Evolutionary conservation across 2,888 invertebrate species (phyloP).

Genomic region (Drosophila anomelani): DNA sequence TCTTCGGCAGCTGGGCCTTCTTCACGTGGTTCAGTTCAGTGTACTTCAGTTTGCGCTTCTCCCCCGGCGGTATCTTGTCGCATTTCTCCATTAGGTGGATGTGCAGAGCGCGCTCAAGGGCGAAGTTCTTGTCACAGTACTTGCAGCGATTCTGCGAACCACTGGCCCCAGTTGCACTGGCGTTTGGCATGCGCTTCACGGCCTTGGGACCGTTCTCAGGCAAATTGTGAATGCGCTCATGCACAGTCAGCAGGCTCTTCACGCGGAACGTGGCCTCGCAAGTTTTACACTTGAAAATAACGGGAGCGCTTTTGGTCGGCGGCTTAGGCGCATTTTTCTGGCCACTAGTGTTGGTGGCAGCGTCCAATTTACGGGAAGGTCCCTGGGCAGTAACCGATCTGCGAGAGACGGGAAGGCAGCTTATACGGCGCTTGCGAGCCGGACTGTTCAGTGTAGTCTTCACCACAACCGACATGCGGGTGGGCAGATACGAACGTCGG

Average conservation of each 20-base stretch:
- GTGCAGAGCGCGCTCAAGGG: constrained; percentile 76
- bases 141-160: constrained; percentile 68
- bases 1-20: constrained; percentile 77
- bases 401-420: constrained; percentile 49
- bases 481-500: constrained; percentile 61
- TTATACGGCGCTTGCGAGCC: constrained; percentile 74
- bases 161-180: neutral
- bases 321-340: constrained; percentile 1
- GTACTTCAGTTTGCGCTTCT: constrained; percentile 79
- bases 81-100: constrained; percentile 82
- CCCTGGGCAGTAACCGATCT: neutral
- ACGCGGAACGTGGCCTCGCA: constrained; percentile 70
- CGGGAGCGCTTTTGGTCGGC: neutral
- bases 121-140: constrained; percentile 82
- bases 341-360: constrained; percentile 3
- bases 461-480: constrained; percentile 82
- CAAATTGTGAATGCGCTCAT: constrained; percentile 69
- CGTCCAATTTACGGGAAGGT: neutral
- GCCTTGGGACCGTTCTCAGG: constrained; percentile 43
- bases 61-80: constrained; percentile 80
- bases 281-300: constrained; percentile 57
- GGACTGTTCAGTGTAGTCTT: constrained; percentile 83
- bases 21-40: constrained; percentile 79
- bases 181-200: constrained; percentile 15
- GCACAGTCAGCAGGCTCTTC: constrained; percentile 71